Evolutionary conservation across 2,113 vertebrate species (phyloP).

Genomic region (Crotalus horridus): DNA sequence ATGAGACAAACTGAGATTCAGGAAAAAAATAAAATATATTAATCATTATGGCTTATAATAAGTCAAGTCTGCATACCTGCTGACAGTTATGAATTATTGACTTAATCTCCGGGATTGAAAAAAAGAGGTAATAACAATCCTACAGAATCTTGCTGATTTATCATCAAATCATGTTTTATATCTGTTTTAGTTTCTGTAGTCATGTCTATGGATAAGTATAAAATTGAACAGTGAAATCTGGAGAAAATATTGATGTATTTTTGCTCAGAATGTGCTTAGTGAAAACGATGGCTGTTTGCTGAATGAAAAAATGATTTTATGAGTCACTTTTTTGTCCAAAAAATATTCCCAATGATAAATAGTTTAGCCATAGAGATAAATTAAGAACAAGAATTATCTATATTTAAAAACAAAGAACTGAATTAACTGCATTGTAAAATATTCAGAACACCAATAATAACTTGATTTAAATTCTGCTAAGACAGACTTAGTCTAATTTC

Average conservation of each 20-base stretch:
- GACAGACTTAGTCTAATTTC: background rate
- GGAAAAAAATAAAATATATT: background rate
- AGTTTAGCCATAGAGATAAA: background rate
- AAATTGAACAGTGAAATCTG: background rate
- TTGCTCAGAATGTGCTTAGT: background rate
- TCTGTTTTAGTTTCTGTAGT: background rate
- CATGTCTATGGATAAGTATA: background rate
- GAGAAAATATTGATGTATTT: background rate
- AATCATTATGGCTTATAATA: slow-evolving; percentile 12
- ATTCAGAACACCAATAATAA: background rate
- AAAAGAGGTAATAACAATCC: background rate
- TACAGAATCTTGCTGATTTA: background rate
- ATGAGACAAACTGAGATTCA: background rate
- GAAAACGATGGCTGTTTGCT: background rate
- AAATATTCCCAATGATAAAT: background rate
- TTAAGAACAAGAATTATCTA: background rate
- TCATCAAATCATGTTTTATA: background rate
- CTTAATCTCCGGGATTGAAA: background rate
- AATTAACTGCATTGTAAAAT: background rate
- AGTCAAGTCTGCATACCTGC: background rate
- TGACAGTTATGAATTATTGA: slow-evolving; percentile 20
- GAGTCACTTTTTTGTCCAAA: background rate
- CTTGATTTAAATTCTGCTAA: background rate
- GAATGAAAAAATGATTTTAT: background rate
- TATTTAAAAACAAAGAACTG: background rate